Base-by-base conservation (phyloP, 2,888 invertebrate genomes). In the Xestia xanthographa region DNA sequence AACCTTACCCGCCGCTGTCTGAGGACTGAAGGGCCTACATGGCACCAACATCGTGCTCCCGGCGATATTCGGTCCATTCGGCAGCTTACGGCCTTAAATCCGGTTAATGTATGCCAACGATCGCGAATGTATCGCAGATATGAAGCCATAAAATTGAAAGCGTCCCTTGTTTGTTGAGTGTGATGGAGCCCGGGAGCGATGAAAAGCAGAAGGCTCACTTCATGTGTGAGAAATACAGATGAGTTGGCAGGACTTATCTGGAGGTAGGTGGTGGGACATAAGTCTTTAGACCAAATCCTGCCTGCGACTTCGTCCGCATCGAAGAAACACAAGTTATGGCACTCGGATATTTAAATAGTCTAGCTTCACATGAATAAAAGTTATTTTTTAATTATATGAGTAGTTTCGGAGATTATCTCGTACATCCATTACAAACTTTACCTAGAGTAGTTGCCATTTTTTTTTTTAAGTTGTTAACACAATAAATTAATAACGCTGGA, bases 111-210 rank as follows among this genome's bases (percentile, higher is more conserved):
- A 73, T 71, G 78, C 78, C 72, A 66, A 76, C 85, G 69, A 75
- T 68, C 62, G 66, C 41, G 50, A 77, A 69, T 77, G 50, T 82
- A 66, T 73, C 56, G 67, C 62, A 77, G 68, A 85, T 74, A 85
- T 85, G 86, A 85, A 85, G 83, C 53, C 73, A 82, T 82, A 82
- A 82, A 83, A 78, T 85, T 85, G 82, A 69, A 77, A 65, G 65
- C 83, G 60, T 43, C 78, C 66, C 77, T 81, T 82, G 82, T 83
- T 82, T 82, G 77, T 77, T 38, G 48, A 67, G 62, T 65, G n/a
- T 63, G 29, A 17, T n/a, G n/a, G n/a, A 1, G 9, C 20, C 14
- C 5, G 0, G 14, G 0, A 29, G 5, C 0, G 6, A 17, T 9
- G 2, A 22, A 11, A 0, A 3, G 1, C 66, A 58, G 72, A 82